Percentiles rank a stretch among this genome's conserved stretches.
phyloP scores from a whole-genome alignment of 2,888 invertebrate genomes.

The Chaetoderma sp. region DNA sequence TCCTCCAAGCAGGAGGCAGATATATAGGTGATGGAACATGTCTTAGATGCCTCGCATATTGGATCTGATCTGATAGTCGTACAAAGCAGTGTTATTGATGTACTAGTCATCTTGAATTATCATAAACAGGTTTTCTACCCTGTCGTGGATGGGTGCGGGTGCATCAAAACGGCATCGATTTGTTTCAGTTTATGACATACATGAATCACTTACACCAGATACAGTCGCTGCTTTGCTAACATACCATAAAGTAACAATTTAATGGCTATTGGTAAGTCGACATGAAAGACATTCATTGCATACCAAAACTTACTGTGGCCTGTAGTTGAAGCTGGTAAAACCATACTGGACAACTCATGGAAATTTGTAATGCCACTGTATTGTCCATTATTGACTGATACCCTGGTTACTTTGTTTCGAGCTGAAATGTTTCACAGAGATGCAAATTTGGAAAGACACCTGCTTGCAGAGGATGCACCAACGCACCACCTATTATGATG shows the following conservation, averaged over 20 bases:
- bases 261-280: slow-evolving; percentile 16
- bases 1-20: too few species aligned
- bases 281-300: neutral
- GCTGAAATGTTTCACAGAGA: neutral
- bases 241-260: neutral
- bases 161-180: neutral
- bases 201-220: neutral
- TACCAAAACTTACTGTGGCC: neutral
- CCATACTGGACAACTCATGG: neutral
- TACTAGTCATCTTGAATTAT: slow-evolving; percentile 12
- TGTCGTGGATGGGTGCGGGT: slow-evolving; percentile 13
- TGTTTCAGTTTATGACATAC: neutral
- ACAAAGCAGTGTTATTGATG: neutral
- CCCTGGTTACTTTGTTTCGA: neutral
- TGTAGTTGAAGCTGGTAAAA: neutral
- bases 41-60: slow-evolving; percentile 7
- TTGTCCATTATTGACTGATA: neutral
- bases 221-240: neutral
- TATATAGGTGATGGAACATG: slow-evolving; percentile 9
- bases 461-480: neutral
- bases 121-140: neutral
- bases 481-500: neutral
- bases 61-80: neutral
- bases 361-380: neutral
- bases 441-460: neutral